These are phyloP conservation scores for Polypterus senegalus DNA, from an alignment of 2,113 vertebrate species.

Conservation along the genomic window DNA sequence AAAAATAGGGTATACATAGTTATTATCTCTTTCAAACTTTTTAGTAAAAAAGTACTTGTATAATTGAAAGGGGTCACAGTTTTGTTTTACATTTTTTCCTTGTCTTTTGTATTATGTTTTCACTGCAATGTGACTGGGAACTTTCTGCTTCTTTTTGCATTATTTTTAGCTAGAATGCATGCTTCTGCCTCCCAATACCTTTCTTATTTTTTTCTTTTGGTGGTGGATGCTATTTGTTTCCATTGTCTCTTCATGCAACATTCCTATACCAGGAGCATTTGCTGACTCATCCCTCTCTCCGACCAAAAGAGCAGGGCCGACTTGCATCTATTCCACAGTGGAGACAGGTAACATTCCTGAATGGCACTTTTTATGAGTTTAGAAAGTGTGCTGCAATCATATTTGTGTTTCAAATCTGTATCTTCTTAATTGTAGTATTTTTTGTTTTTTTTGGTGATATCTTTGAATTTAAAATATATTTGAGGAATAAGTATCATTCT, in stretches of 20 bases:
- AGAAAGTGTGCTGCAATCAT: no score
- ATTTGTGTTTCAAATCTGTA: no score
- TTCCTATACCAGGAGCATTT: constrained; percentile 68
- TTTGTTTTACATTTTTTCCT: constrained; percentile 19
- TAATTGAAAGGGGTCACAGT: no score
- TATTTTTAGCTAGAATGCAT: constrained; percentile 16
- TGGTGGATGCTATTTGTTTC: constrained; percentile 42
- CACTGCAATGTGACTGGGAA: constrained; percentile 6
- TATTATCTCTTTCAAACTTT: no score
- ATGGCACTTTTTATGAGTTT: no score
- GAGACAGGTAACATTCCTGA: constrained; percentile 82
- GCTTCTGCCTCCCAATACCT: constrained; percentile 19
- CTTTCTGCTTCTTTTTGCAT: constrained; percentile 24
- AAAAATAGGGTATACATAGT: no score
- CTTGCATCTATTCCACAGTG: constrained; percentile 69
- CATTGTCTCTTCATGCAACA: constrained; percentile 52
- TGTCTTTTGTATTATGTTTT: constrained; percentile 17
- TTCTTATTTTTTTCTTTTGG: constrained; percentile 23
- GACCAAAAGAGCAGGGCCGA: constrained; percentile 52
- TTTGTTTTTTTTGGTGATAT: no score
- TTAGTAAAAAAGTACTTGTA: no score
- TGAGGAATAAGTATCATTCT: no score
- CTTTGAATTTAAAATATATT: no score
- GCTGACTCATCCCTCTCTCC: constrained; percentile 50
- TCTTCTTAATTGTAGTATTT: no score